Conservation (phyloP, 1,140 invertebrate genomes). For the Drosophila burlai region DNA sequence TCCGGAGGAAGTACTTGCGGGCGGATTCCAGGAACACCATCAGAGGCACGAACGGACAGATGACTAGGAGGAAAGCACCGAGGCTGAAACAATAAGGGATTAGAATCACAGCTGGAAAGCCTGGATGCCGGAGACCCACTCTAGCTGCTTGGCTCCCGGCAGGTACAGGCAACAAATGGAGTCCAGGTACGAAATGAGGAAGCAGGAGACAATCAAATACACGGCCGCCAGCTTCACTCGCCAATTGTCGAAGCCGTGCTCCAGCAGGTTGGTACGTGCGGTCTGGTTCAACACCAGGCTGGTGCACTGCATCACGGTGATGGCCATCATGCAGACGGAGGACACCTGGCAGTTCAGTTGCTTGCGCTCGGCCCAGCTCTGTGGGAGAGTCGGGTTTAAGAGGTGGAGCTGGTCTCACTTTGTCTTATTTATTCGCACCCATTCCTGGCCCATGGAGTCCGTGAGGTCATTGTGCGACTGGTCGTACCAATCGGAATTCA, state of each 20-base stretch:
- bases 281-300: conserved; percentile 56
- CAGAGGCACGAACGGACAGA: conserved; percentile 30
- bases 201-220: conserved; percentile 25
- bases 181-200: conserved; percentile 9
- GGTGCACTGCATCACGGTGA: conserved; percentile 55
- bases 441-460: conserved; percentile 66
- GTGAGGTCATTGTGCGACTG: conserved; percentile 22
- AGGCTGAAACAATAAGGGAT: conserved; percentile 15
- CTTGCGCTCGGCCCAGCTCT: conserved; percentile 23
- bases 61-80: not conserved
- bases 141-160: not conserved
- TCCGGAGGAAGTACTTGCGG: conserved; percentile 39
- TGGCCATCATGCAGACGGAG: conserved; percentile 16
- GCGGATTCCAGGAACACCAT: conserved; percentile 22
- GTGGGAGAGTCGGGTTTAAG: not conserved
- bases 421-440: conserved; percentile 33
- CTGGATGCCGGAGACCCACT: not conserved
- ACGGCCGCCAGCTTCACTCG: conserved; percentile 14
- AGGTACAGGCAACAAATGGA: not conserved
- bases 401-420: not conserved
- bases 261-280: conserved; percentile 37
- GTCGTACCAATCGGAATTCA: conserved; percentile 31
- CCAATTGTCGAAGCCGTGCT: conserved; percentile 51
- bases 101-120: not conserved
- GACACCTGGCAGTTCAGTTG: conserved; percentile 22